phyloP scores from a whole-genome alignment of 2,888 invertebrate genomes.

The Diarsia rubi region DNA sequence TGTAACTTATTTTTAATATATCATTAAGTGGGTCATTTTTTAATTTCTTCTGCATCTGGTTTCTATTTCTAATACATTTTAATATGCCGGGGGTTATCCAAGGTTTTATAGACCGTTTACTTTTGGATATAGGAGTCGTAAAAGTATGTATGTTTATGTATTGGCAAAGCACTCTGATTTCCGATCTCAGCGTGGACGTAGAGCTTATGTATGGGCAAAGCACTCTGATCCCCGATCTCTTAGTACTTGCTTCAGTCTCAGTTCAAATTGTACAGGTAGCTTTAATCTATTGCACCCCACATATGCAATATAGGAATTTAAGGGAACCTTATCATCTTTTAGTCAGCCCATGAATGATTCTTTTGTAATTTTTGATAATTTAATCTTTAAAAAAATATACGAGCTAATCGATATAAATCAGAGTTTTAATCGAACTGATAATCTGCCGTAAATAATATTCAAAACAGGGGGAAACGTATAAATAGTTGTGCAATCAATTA shows the following conservation, averaged over 20 bases:
- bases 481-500: constrained; percentile 68
- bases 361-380: constrained; percentile 39
- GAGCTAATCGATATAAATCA: constrained; percentile 69
- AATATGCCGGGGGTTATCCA: too few species aligned
- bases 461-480: constrained; percentile 68
- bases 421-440: constrained; percentile 69
- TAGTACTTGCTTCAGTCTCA: background rate
- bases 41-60: too few species aligned
- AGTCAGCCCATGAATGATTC: constrained; percentile 21
- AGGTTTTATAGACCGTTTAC: too few species aligned
- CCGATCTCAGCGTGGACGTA: background rate
- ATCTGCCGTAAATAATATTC: constrained; percentile 61
- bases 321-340: constrained; percentile 20
- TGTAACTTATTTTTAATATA: too few species aligned
- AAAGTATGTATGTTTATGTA: too few species aligned
- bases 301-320: constrained; percentile 32
- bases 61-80: too few species aligned
- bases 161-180: too few species aligned
- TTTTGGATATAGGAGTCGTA: too few species aligned
- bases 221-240: background rate
- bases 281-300: constrained; percentile 24
- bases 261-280: background rate
- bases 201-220: background rate
- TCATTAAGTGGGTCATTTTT: too few species aligned
- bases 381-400: constrained; percentile 48